Base-by-base conservation (phyloP, 2,797 vertebrate species). In the Phalanger gymnotis region DNA sequence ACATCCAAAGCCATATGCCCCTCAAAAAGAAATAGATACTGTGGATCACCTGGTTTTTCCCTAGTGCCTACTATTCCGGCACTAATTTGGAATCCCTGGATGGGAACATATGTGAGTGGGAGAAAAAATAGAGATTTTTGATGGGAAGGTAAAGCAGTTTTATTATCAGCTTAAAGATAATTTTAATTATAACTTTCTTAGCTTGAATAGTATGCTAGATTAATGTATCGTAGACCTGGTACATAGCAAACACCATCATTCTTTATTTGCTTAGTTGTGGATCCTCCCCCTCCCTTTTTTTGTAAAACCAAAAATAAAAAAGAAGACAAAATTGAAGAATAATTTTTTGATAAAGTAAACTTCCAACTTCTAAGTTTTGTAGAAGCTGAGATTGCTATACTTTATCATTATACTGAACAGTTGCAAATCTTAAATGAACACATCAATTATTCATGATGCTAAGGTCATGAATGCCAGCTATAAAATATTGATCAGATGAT, bases 391-490 rank as follows among this genome's bases (percentile, higher is more conserved):
- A 89, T 0, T 1, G 51, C 47, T 0, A 12, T 4, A 2, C 81
- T 96, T 92, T 12, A 89, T 96, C 92, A 30, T 92, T 93, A 54
- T 3, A 47, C 34, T 19, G 55, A 97, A 55, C 57, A 93, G 95
- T 96, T 95, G 96, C 93, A 91, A 91, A 95, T 95, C 95, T 95
- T 97, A 96, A 97, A 97, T 94, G 97, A 98, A 94, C 81, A 14
- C 2, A 25, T 98, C 95, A 96, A 97, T 98, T 97, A 98, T 98
- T 97, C 96, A 98, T 95, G 96, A 97, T 57, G 51, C 95, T 89
- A 54, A 96, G 96, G 97, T 96, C 53, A 58, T 54, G 97, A 98
- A 97, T 97, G 97, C 97, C 97, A 97, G 3, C 10, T 22, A 61
- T 98, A 92, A 96, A 98, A 97, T 96, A 98, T 98, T 98, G 96